Evolutionary conservation across 2,888 invertebrate species (phyloP).

Genomic region (Arctia plantaginis): DNA sequence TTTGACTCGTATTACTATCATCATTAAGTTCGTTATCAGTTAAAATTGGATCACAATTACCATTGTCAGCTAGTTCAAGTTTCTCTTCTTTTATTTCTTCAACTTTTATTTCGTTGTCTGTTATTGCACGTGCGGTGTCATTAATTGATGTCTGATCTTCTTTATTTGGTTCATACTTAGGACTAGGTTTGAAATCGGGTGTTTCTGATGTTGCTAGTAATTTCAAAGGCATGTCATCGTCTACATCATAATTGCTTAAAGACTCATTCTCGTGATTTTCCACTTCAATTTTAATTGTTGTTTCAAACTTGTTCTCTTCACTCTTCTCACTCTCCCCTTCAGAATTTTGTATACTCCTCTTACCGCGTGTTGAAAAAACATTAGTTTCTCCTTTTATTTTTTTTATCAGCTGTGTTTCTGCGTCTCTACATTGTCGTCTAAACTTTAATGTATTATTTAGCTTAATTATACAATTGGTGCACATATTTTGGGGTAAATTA

Average conservation of each 20-base stretch:
- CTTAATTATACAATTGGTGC: conserved; percentile 49
- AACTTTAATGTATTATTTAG: conserved; percentile 58
- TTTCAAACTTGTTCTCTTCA: not conserved
- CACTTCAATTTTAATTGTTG: conserved; percentile 1
- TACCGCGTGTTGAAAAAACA: conserved; percentile 10
- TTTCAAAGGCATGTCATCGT: conserved; percentile 15
- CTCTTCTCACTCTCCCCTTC: not conserved
- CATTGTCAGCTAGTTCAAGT: not conserved
- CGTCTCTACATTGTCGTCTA: conserved; percentile 57
- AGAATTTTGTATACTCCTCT: not conserved
- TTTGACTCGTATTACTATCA: not conserved
- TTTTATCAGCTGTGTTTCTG: conserved; percentile 51
- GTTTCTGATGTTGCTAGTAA: not conserved
- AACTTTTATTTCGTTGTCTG: not conserved
- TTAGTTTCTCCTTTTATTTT: conserved; percentile 21
- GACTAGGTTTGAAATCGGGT: not conserved
- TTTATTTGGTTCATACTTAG: not conserved
- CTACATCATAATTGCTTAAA: conserved; percentile 7
- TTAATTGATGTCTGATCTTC: not conserved
- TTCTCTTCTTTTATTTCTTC: not conserved
- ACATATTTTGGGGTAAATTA: conserved; percentile 65
- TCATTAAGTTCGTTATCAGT: not conserved
- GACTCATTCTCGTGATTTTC: not conserved
- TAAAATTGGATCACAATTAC: not conserved
- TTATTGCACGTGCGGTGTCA: not conserved